Evolutionary conservation across 2,888 invertebrate species (phyloP), one percentile per base, ranked within the genome.

Genomic region (Meiosimyza platycephala): DNA sequence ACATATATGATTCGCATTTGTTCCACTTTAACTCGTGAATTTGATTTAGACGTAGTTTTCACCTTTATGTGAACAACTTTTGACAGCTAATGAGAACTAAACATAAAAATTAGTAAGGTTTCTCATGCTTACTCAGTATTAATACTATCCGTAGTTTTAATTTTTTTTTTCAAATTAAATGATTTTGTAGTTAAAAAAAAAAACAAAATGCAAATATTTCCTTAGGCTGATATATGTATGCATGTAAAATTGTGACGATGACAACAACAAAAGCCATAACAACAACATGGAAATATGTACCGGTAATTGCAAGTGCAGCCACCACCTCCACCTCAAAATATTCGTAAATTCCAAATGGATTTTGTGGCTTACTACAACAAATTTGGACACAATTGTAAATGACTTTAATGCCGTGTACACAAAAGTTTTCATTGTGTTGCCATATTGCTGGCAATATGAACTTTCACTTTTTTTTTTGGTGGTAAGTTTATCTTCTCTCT

Each of bases 391-490:
- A 57, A 57, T 57, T 22, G 22, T 51, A 64, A 64, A 50, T 64
- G 64, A 50, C 51, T 64, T 64, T 64, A 50, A 64, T 51, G 28
- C 22, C 51, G 51, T 22, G 50, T 40, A 40, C 40, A 40, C 40
- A 40, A 40, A 40, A 40, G 2, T 51, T 51, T 50, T n/a, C 67
- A 16, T 16, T n/a, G 67, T 54, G n/a, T 65, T 40, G 67, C 7
- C 54, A 15, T 5, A 11, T 50, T 63, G 65, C 55, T 57, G 66
- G 16, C 54, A 62, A 80, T 80, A 77, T 82, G 82, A 82, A 82
- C 82, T 82, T 82, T 82, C 82, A 82, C 82, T 82, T 82, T 82
- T 78, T 74, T 74, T 57, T n/a, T n/a, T n/a, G n/a, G n/a, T 66
- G 63, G 64, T 69, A 22, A 40, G 40, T 9, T 40, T 40, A 40